Evolutionary conservation across 1,140 invertebrate genomes (phyloP).

Genomic region (Formica exsecta): DNA sequence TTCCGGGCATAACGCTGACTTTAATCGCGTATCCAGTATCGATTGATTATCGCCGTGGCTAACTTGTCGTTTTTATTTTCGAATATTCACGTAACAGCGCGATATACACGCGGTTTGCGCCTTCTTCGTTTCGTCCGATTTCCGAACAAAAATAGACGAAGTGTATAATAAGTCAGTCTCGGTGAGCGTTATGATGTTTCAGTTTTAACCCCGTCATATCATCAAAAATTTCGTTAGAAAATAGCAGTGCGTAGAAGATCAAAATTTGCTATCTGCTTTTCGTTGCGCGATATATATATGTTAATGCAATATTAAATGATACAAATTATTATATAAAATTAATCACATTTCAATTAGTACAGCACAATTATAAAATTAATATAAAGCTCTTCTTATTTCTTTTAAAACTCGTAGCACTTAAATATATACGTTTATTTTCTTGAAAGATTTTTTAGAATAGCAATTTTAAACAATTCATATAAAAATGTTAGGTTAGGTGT

Average conservation of each 20-base stretch:
- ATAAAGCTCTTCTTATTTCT: background rate
- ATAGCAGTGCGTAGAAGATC: background rate
- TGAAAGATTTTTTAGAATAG: background rate
- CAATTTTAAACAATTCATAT: background rate
- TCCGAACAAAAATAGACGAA: constrained; percentile 71
- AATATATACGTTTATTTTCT: background rate
- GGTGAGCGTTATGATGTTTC: constrained; percentile 17
- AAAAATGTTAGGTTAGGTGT: background rate
- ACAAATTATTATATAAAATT: background rate
- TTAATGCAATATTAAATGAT: background rate
- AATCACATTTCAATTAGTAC: background rate
- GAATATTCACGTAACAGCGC: constrained; percentile 19
- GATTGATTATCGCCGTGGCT: constrained; percentile 31
- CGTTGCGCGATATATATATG: background rate
- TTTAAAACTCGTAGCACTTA: background rate
- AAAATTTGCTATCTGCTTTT: background rate
- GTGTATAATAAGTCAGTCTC: constrained; percentile 31
- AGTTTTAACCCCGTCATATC: background rate
- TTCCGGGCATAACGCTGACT: constrained; percentile 18
- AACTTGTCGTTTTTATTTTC: constrained; percentile 18
- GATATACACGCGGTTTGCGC: constrained; percentile 9
- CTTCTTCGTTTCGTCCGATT: constrained; percentile 50
- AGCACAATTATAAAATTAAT: background rate
- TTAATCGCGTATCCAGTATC: constrained; percentile 39
- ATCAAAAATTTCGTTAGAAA: background rate